Conservation (phyloP, 1,140 invertebrate genomes). For the Hesperophylax magnus region DNA sequence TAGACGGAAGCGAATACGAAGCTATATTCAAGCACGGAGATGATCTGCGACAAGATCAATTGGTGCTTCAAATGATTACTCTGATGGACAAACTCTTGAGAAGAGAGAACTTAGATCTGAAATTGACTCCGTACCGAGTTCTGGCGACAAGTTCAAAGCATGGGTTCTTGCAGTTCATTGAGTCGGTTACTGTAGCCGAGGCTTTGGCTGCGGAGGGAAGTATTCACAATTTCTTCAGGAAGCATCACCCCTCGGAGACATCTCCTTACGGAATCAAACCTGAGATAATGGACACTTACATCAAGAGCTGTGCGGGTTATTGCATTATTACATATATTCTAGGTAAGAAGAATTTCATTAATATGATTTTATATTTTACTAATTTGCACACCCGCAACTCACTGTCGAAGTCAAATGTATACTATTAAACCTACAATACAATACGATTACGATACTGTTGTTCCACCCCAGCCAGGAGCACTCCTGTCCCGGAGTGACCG, state of each 20-base stretch:
- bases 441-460: too few species aligned
- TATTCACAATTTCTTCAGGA: conserved; percentile 92
- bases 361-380: background rate
- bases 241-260: conserved; percentile 89
- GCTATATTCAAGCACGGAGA: conserved; percentile 99
- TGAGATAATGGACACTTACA: conserved; percentile 98
- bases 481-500: too few species aligned
- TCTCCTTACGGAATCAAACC: conserved; percentile 91
- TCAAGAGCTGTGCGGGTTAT: conserved; percentile 98
- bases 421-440: too few species aligned
- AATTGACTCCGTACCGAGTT: conserved; percentile 93
- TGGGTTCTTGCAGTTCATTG: conserved; percentile 98
- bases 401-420: too few species aligned
- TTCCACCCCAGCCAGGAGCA: too few species aligned
- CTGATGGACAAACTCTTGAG: conserved; percentile 97
- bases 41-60: conserved; percentile 98
- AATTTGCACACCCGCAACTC: background rate
- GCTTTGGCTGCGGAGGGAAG: conserved; percentile 89
- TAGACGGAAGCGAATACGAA: conserved; percentile 88
- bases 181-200: conserved; percentile 93
- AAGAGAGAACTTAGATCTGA: conserved; percentile 95
- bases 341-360: conserved; percentile 60
- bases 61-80: conserved; percentile 97
- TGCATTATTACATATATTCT: conserved; percentile 98
- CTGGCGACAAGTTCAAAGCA: conserved; percentile 96